Evolutionary conservation across 2,113 vertebrate genomes (phyloP).

Genomic region (Cisticola juncidis): DNA sequence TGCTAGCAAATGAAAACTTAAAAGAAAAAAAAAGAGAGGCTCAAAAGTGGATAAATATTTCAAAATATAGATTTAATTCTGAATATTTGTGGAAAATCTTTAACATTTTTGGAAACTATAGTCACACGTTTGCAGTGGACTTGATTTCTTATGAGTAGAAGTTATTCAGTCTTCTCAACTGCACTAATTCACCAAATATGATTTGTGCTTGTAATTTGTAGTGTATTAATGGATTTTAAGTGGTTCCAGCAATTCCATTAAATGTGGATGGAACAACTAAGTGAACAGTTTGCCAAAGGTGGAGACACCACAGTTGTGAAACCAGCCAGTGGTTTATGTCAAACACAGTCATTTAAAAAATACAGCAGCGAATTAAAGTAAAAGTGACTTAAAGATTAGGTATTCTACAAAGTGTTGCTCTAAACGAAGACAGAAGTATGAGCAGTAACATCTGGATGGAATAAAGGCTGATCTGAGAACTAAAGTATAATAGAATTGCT

Average conservation of each 20-base stretch:
- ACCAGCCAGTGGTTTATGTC: constrained; percentile 61
- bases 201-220: constrained; percentile 28
- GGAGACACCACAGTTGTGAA: constrained; percentile 54
- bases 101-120: background rate
- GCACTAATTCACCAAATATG: background rate
- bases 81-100: background rate
- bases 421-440: constrained; percentile 22
- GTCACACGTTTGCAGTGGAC: background rate
- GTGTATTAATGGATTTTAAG: constrained; percentile 53
- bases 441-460: constrained; percentile 59
- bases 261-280: background rate
- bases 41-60: background rate
- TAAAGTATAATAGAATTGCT: constrained; percentile 28
- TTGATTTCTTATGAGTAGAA: background rate
- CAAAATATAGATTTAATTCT: background rate
- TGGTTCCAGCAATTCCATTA: constrained; percentile 67
- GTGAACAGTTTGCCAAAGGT: constrained; percentile 33
- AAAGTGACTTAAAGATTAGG: constrained; percentile 27
- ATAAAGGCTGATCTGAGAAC: constrained; percentile 48
- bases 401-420: constrained; percentile 34
- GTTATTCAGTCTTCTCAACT: background rate
- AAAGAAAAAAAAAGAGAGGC: background rate
- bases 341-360: constrained; percentile 39
- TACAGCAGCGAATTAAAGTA: constrained; percentile 30
- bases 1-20: background rate